phyloP scores from a whole-genome alignment of 2,797 vertebrate genomes.

The Hypotaenidia okinawae region DNA sequence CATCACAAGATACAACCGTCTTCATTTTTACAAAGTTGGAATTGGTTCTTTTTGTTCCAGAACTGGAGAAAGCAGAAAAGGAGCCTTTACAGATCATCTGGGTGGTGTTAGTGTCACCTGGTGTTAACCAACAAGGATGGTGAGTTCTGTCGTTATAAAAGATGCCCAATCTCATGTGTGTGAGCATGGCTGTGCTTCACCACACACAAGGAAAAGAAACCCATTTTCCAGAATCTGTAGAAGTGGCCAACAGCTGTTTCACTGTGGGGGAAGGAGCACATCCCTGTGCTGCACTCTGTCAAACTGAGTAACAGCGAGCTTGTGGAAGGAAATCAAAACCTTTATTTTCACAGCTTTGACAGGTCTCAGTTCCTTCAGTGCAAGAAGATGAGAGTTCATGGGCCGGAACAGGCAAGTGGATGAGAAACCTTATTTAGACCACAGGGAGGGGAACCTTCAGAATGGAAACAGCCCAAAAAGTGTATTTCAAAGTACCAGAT shows the following conservation, averaged over 20 bases:
- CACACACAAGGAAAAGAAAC: neutral
- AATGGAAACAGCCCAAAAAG: neutral
- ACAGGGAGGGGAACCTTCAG: neutral
- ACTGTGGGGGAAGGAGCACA: neutral
- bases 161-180: neutral
- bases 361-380: neutral
- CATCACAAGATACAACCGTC: neutral
- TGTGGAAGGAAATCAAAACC: neutral
- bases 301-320: neutral
- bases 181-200: neutral
- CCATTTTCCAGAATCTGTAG: neutral
- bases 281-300: neutral
- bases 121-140: neutral
- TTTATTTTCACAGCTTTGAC: neutral
- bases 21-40: neutral
- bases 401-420: neutral
- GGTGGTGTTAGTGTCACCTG: neutral
- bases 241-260: neutral
- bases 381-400: neutral
- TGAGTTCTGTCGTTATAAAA: neutral
- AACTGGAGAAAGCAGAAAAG: neutral
- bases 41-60: neutral
- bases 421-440: slow-evolving; percentile 5
- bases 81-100: neutral
- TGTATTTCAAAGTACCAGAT: neutral